Evolutionary conservation across 2,113 vertebrate species (phyloP).

Genomic region (Vulpes ferrilata): DNA sequence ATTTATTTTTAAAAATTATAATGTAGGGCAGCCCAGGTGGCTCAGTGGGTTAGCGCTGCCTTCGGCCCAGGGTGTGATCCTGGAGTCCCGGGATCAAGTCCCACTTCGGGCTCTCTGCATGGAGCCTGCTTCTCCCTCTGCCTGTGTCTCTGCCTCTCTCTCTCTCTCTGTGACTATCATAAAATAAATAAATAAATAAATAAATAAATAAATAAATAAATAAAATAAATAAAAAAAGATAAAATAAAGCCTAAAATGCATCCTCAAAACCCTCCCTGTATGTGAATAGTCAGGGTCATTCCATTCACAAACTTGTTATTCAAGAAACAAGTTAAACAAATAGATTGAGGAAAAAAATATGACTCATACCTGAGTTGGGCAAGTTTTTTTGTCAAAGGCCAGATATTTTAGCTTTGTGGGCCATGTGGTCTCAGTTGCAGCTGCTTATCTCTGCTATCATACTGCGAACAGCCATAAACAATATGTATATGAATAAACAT

Average conservation of each 20-base stretch:
- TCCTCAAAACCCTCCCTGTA: not conserved
- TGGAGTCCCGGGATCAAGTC: too few species aligned
- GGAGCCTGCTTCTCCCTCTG: too few species aligned
- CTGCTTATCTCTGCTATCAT: not conserved
- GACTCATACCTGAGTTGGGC: not conserved
- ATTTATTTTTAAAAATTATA: not conserved
- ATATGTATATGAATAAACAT: not conserved
- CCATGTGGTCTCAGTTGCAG: not conserved
- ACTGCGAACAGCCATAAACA: not conserved
- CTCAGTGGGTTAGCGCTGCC: too few species aligned
- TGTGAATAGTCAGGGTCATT: not conserved
- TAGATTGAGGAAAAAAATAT: not conserved
- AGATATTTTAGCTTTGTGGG: not conserved
- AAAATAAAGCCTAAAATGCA: not conserved
- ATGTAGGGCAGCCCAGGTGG: too few species aligned
- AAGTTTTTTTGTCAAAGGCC: not conserved
- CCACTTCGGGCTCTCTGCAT: too few species aligned
- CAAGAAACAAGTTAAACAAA: conserved; percentile 33
- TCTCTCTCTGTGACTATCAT: too few species aligned
- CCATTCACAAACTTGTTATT: not conserved
- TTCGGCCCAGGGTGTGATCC: too few species aligned
- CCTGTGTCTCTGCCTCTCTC: too few species aligned
- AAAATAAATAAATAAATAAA: too few species aligned
- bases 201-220: too few species aligned
- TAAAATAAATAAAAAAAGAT: not conserved